Evolutionary conservation across 2,797 vertebrate species (phyloP), one percentile per base, ranked within the genome.

Genomic region (Salarias fasciatus): DNA sequence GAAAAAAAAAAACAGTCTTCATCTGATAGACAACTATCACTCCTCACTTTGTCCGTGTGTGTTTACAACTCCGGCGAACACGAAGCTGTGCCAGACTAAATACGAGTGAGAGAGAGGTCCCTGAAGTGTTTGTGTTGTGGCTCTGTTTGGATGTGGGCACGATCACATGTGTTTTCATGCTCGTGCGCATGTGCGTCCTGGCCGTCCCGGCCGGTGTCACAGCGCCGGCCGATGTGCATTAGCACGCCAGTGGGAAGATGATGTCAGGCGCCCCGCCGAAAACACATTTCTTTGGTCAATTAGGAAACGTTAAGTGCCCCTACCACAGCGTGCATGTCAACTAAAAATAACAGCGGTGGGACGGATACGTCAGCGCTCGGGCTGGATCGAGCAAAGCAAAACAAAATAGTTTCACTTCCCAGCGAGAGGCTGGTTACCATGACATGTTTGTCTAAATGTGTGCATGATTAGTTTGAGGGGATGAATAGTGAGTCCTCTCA

Each of bases 11-110:
- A 62, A 11, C 57, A 41, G 66, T 68, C 58, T 69, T 1, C 46
- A 77, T 71, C 72, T 82, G 72, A 88, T 57, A 66, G 81, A 68
- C 67, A 64, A 46, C 62, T 42, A 8, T 82, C 77, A 79, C 64
- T 73, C 64, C 30, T 71, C 74, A 24, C 43, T 24, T 46, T 45
- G 28, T 40, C 68, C n/a, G 42, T 55, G 51, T 55, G 51, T 80
- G 74, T 85, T 77, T 73, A 72, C 14, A 33, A n/a, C 44, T 29
- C 41, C 43, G 56, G 64, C 64, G 57, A 63, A 75, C 35, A 74
- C 69, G n/a, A 51, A 49, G 41, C 62, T 11, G 47, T 38, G 28
- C 50, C 69, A 81, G 73, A 80, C 61, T 69, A 84, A 81, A 83
- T 73, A 82, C 8, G 15, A 14, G 41, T 53, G 29, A n/a, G 8